Evolutionary conservation across 2,888 invertebrate species (phyloP), one percentile per base, ranked within the genome.

Genomic region (Pyrgus malvae): DNA sequence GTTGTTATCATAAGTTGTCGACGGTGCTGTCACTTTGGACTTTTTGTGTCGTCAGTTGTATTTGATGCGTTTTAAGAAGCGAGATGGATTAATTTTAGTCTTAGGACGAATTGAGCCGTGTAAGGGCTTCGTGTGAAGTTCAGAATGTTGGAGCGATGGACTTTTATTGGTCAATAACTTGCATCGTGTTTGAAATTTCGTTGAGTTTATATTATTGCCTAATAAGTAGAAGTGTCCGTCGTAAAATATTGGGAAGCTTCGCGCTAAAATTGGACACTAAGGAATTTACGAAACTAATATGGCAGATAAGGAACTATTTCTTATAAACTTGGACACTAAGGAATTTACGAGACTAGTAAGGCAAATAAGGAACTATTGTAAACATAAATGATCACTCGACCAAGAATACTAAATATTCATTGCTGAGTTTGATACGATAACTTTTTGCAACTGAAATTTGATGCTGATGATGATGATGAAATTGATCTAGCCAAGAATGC

Each of bases 31-130:
- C 83, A 75, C 64, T 72, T 70, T 76, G 65, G 74, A 78, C 80
- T 83, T 83, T 83, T 87, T 83, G 80, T 79, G 74, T 75, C 80
- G 77, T 83, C 82, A 82, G 75, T 83, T 74, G 75, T 65, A 74
- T 81, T 83, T 83, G 80, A 83, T 78, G 82, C 80, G 78, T 83
- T 84, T 84, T 76, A 71, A 80, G 80, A 81, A 83, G 78, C 64
- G 70, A 63, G 61, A 64, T 66, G 76, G 77, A 83, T 85, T 83
- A 80, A 80, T 80, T 84, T 82, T 80, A 80, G 82, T 76, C 76
- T 78, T 80, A 79, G 76, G 74, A 76, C 72, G 76, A 81, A 79
- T 78, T 72, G 66, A 70, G 70, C 72, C 63, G 70, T 74, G 70
- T 74, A 72, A 74, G 69, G 72, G 60, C 58, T 57, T 53, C 50